Percentiles rank a stretch among this genome's conserved stretches.
Evolutionary conservation across 1,140 invertebrate species (phyloP).

Genomic region (Lasaia peninsularis): DNA sequence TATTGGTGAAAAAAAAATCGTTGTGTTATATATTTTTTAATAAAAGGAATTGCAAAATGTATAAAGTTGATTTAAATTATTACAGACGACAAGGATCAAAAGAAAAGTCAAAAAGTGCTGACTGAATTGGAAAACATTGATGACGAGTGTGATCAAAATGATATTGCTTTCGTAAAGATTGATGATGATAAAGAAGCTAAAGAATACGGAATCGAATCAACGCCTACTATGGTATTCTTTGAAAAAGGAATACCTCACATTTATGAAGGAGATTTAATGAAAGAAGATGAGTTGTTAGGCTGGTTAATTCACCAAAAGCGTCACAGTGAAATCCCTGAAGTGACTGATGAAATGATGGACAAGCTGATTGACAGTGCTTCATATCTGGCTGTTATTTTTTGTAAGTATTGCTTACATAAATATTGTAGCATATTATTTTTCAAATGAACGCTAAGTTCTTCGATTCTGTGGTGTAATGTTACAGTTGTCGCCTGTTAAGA

Average conservation of each 20-base stretch:
- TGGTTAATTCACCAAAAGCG: slow-evolving; percentile 94
- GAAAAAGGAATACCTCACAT: slow-evolving; percentile 92
- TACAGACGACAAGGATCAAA: slow-evolving; percentile 94
- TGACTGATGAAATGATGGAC: slow-evolving; percentile 96
- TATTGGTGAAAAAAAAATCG: too few species aligned
- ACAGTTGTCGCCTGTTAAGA: too few species aligned
- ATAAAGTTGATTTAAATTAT: slow-evolving; percentile 64
- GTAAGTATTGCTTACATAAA: slow-evolving; percentile 78
- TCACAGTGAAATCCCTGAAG: slow-evolving; percentile 93
- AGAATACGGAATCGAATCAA: slow-evolving; percentile 90
- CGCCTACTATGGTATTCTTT: slow-evolving; percentile 91
- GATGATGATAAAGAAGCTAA: slow-evolving; percentile 92
- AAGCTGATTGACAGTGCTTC: slow-evolving; percentile 89
- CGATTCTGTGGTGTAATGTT: too few species aligned
- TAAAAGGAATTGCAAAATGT: slow-evolving; percentile 56
- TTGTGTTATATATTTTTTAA: not conserved
- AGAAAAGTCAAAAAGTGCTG: slow-evolving; percentile 92
- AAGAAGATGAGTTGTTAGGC: slow-evolving; percentile 92
- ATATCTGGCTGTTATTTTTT: slow-evolving; percentile 91
- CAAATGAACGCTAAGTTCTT: too few species aligned
- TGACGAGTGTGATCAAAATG: slow-evolving; percentile 94
- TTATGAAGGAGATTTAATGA: slow-evolving; percentile 94
- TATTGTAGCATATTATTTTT: too few species aligned
- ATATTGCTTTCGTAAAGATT: slow-evolving; percentile 96
- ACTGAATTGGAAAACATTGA: slow-evolving; percentile 95